These are phyloP conservation scores for Pungitius pungitius DNA, from an alignment of 2,113 vertebrate species.

Conservation along the genomic window DNA sequence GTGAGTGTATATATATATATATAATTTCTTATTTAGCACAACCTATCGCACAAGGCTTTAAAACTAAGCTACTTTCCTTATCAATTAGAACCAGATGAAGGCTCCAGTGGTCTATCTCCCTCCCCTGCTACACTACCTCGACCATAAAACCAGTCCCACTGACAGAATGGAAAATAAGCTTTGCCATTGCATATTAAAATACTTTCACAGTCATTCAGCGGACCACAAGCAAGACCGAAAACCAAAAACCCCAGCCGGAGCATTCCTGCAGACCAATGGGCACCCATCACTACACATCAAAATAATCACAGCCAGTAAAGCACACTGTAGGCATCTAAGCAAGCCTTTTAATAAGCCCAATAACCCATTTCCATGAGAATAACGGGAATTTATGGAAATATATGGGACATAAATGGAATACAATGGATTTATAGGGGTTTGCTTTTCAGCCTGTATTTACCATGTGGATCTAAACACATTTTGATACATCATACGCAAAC, in stretches of 20 bases:
- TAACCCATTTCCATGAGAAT: background rate
- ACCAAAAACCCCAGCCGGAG: constrained; percentile 30
- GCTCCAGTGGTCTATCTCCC: constrained; percentile 26
- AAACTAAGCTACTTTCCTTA: constrained; percentile 54
- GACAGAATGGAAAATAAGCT: constrained; percentile 78
- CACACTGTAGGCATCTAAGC: background rate
- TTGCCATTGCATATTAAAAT: constrained; percentile 70
- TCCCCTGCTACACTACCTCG: constrained; percentile 31
- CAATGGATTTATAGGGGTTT: background rate
- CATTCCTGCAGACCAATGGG: constrained; percentile 49
- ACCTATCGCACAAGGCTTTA: constrained; percentile 27
- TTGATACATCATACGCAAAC: background rate
- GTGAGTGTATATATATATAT: too few species aligned
- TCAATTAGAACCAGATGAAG: constrained; percentile 70
- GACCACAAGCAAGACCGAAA: constrained; percentile 61
- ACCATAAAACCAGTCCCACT: constrained; percentile 54
- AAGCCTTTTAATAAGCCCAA: background rate
- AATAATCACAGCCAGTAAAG: constrained; percentile 22
- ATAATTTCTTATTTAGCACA: constrained; percentile 48
- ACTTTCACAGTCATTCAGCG: constrained; percentile 66
- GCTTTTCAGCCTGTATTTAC: background rate
- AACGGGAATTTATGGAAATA: background rate
- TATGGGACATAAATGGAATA: background rate
- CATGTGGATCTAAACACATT: background rate
- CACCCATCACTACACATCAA: constrained; percentile 18